These are phyloP conservation scores for Campopleginae sp. DNA, from an alignment of 2,888 invertebrate species.

Conservation along the genomic window DNA sequence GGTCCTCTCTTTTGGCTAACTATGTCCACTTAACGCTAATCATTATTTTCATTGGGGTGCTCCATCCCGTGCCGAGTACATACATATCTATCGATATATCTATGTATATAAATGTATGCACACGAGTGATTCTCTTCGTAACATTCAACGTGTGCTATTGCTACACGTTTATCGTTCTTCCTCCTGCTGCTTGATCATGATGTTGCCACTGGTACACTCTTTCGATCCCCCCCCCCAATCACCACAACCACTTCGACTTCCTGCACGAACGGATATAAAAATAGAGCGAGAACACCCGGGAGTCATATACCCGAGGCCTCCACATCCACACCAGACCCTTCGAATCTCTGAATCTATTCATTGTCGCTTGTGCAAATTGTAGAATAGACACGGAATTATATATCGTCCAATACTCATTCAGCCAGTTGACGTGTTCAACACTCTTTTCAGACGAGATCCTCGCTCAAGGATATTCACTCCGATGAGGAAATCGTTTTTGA, in stretches of 20 bases:
- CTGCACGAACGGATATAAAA: conserved; percentile 84
- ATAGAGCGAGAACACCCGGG: conserved; percentile 78
- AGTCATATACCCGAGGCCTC: conserved; percentile 62
- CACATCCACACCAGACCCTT: conserved; percentile 62
- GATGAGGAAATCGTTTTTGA: too few species aligned
- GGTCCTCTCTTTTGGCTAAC: conserved; percentile 73
- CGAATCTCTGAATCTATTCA: conserved; percentile 52
- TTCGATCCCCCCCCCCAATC: conserved; percentile 77
- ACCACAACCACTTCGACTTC: conserved; percentile 80
- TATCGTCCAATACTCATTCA: neutral
- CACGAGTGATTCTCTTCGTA: conserved; percentile 48
- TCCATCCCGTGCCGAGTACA: conserved; percentile 62
- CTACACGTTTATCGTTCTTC: conserved; percentile 48
- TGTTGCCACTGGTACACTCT: conserved; percentile 51
- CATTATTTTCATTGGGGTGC: conserved; percentile 83
- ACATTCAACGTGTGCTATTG: conserved; percentile 52
- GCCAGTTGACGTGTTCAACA: too few species aligned
- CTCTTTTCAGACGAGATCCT: neutral
- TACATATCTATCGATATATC: conserved; percentile 13
- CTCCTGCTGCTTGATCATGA: conserved; percentile 43
- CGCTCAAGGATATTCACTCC: neutral
- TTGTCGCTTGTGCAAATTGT: conserved; percentile 24
- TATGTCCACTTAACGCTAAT: conserved; percentile 84
- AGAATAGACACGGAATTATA: neutral
- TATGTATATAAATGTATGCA: conserved; percentile 18